These are phyloP conservation scores for Corythoichthys intestinalis DNA, from an alignment of 2,113 vertebrate species.

Conservation along the genomic window DNA sequence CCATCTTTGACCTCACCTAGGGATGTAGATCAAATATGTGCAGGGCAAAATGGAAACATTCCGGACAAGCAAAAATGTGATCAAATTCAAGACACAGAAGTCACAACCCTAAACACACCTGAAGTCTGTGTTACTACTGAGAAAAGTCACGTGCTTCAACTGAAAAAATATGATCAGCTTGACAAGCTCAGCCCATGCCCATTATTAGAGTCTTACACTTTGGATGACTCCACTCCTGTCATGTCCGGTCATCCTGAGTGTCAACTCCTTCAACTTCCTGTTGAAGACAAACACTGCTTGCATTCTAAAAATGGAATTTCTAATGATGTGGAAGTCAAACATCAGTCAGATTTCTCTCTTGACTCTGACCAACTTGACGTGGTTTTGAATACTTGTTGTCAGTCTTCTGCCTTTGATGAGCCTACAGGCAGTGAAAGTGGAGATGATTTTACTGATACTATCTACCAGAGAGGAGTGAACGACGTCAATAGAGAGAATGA, in stretches of 20 bases:
- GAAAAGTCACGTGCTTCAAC: constrained; percentile 11
- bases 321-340: constrained; percentile 28
- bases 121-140: constrained; percentile 6
- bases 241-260: constrained; percentile 37
- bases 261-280: constrained; percentile 31
- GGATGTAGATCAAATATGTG: not conserved
- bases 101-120: constrained; percentile 1
- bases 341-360: constrained; percentile 34
- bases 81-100: constrained; percentile 2
- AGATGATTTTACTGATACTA: constrained; percentile 25
- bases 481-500: constrained; percentile 9
- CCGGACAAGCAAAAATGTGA: constrained; percentile 9
- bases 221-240: constrained; percentile 22
- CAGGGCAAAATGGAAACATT: constrained; percentile 11
- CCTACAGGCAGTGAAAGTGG: constrained; percentile 31
- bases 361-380: constrained; percentile 7
- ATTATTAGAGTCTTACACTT: constrained; percentile 29
- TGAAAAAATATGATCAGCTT: constrained; percentile 30
- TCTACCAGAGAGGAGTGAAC: constrained; percentile 9
- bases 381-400: constrained; percentile 11
- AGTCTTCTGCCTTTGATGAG: constrained; percentile 29
- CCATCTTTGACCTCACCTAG: constrained; percentile 1
- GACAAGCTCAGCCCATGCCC: constrained; percentile 27
- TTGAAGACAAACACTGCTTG: constrained; percentile 22
- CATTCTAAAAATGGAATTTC: constrained; percentile 22